Base-by-base conservation (phyloP, 2,113 vertebrate species). In the Petaurus breviceps region DNA sequence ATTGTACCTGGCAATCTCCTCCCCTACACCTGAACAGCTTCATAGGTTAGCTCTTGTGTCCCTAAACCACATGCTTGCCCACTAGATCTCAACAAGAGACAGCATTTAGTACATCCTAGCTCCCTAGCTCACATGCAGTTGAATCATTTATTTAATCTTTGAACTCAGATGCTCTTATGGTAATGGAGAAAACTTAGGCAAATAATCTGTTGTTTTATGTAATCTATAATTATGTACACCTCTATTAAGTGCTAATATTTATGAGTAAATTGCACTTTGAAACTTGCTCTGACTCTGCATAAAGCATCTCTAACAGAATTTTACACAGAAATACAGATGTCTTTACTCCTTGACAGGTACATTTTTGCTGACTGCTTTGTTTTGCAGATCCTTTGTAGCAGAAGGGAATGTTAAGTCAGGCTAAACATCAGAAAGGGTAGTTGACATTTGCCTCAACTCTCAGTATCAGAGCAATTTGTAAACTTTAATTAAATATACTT, bases 271-370 rank as follows among this genome's bases (percentile, higher is more conserved):
- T 93, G 14, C 49, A 37, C 54, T 84, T 53, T 94, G 3, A 46
- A 77, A 57, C 84, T 93, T 91, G 93, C 61, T 90, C 61, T 51
- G 52, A 37, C 46, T 92, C 54, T 96, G 57, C 54, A 93, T 95
- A 94, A 92, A 96, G 50, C 43, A 84, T 90, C 37, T 95, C 84
- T 51, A n/a, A 37, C 31, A 91, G 96, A 94, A 93, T 90, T 94
- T 92, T 61, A 94, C 94, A 96, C 95, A 97, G 94, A 96, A 96
- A 94, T 96, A 91, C 95, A 97, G 96, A 92, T 97, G 94, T 92
- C 50, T 8, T 51, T 43, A 22, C 54, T 95, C 92, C 43, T 23
- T 89, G 55, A 77, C 57, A 77, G 77, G 95, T 90, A 55, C 53
- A 50, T 57, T 95, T 92, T 92, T 93, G 52, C 96, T 95, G 96